A percentile compares a stretch with the other conserved stretches of the same genome.
phyloP scores from a whole-genome alignment of 1,140 invertebrate species.

The Zophobas morio region DNA sequence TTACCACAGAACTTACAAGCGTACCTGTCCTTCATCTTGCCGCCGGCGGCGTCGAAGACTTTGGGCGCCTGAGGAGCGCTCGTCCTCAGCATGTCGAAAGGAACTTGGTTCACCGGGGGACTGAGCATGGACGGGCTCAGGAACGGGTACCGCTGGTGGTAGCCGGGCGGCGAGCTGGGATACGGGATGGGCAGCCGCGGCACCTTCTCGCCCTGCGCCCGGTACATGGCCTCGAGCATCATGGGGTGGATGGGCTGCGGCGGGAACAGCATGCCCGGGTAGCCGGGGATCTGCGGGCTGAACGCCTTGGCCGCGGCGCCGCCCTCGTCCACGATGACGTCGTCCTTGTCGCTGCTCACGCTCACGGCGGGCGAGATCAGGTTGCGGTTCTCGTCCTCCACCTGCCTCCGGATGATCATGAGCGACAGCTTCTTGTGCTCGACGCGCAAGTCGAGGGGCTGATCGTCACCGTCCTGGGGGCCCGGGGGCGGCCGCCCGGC shows the following conservation, averaged over 20 bases:
- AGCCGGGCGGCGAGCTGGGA: constrained; percentile 66
- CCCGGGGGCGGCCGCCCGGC: constrained; percentile 69
- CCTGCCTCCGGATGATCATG: constrained; percentile 62
- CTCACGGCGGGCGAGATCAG: constrained; percentile 74
- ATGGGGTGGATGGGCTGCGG: constrained; percentile 77
- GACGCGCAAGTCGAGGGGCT: constrained; percentile 86
- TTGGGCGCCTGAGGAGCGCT: constrained; percentile 69
- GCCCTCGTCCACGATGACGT: constrained; percentile 60
- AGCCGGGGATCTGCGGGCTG: constrained; percentile 64
- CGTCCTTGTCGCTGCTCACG: constrained; percentile 64
- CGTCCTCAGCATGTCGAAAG: constrained; percentile 69
- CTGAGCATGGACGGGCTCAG: constrained; percentile 66
- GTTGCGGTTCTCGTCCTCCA: constrained; percentile 84
- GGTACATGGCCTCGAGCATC: constrained; percentile 81
- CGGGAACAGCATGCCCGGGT: constrained; percentile 73
- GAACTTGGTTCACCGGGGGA: constrained; percentile 68
- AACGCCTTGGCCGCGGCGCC: constrained; percentile 57
- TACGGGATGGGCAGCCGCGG: constrained; percentile 70
- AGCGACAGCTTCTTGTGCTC: constrained; percentile 80
- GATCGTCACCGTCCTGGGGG: constrained; percentile 73
- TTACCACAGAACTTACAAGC: constrained; percentile 99
- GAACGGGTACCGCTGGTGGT: constrained; percentile 67
- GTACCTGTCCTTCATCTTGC: constrained; percentile 90
- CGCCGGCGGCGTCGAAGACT: constrained; percentile 69
- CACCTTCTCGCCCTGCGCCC: constrained; percentile 71